These are phyloP conservation scores for Natrix natrix DNA, from an alignment of 2,797 vertebrate genomes.

Conservation along the genomic window DNA sequence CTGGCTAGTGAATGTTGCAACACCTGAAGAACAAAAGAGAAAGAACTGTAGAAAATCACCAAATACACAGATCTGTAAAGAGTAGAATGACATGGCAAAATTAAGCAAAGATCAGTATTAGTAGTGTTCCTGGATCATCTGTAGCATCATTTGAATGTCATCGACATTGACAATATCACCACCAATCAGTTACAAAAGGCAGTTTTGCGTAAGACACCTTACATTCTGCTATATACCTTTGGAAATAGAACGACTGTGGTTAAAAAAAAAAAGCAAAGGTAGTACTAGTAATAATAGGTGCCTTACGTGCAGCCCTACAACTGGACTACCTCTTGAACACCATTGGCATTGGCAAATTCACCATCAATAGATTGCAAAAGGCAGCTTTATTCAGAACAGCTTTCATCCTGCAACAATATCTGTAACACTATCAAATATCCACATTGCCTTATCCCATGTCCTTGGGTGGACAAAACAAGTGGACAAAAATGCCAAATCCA, in stretches of 20 bases:
- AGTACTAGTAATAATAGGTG: background rate
- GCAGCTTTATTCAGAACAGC: background rate
- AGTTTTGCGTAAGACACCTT: background rate
- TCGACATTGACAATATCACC: background rate
- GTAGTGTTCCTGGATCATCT: background rate
- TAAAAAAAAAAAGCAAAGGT: background rate
- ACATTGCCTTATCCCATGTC: background rate
- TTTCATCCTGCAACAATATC: background rate
- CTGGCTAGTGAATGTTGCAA: background rate
- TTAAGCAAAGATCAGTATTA: background rate
- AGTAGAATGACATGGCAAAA: background rate
- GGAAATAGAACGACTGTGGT: background rate
- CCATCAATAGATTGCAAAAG: background rate
- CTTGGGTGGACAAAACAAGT: background rate
- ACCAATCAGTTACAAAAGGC: background rate
- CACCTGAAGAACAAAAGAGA: background rate
- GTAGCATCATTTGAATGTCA: background rate
- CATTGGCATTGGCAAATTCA: background rate
- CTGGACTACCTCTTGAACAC: background rate
- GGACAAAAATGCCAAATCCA: background rate
- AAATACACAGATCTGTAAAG: background rate
- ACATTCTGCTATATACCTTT: background rate
- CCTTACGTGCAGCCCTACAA: background rate
- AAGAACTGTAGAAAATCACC: background rate
- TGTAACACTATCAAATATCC: background rate